Evolutionary conservation across 2,113 vertebrate species (phyloP).

Genomic region (Phycodurus eques): DNA sequence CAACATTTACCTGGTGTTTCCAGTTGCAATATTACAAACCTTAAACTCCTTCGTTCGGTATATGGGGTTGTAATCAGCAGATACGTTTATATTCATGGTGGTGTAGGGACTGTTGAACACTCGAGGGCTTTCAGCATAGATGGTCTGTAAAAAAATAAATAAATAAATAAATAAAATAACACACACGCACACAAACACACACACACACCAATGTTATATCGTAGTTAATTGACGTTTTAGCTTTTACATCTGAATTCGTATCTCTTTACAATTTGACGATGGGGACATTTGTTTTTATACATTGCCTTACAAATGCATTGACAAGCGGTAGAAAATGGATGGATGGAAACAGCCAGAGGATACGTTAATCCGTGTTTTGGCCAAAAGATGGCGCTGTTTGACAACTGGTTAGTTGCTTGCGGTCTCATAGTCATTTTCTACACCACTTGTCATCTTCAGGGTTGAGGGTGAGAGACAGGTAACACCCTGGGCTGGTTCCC

Average conservation of each 20-base stretch:
- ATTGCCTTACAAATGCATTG: neutral
- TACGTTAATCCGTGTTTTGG: slow-evolving; percentile 18
- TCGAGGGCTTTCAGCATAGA: slow-evolving; percentile 55
- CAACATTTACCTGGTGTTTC: neutral
- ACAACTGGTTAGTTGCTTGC: slow-evolving; percentile 5
- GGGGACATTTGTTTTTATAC: neutral
- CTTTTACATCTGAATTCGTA: neutral
- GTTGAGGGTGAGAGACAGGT: neutral
- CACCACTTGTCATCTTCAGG: neutral
- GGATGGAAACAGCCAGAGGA: neutral
- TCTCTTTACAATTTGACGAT: too few relatives aligned
- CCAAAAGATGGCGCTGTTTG: slow-evolving; percentile 42
- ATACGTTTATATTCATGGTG: slow-evolving; percentile 20
- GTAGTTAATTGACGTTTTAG: neutral
- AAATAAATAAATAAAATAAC: slow-evolving; percentile 2
- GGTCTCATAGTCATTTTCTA: neutral
- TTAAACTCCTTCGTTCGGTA: slow-evolving; percentile 68
- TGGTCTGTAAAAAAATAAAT: slow-evolving; percentile 24
- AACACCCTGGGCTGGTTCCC: neutral
- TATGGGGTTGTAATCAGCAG: slow-evolving; percentile 65
- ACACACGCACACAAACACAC: neutral
- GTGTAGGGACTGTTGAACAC: slow-evolving; percentile 75
- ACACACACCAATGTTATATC: neutral
- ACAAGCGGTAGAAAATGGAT: neutral
- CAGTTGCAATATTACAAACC: slow-evolving; percentile 38